Evolutionary conservation across 1,140 invertebrate species (phyloP), one percentile per base, ranked within the genome.

Genomic region (Apis cerana): DNA sequence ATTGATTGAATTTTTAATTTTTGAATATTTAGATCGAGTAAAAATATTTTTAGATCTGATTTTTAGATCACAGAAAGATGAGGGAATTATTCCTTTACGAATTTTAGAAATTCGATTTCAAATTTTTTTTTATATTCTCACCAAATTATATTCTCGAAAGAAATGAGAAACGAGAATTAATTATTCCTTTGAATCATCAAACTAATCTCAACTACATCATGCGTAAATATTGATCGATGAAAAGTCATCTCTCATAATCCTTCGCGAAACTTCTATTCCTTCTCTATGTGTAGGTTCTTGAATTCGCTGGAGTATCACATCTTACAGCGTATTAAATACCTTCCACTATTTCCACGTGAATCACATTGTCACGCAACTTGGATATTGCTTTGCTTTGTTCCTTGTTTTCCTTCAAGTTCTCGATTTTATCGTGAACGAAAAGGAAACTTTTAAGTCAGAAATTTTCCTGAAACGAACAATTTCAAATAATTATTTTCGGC

Each of bases 321-420:
- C 72, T 85, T 72, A 68, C 62, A 48, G 48, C 61, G 59, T 71
- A 87, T 87, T 87, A 87, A 87, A 69, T 85, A 67, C 86, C 64
- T 80, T 58, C 75, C 59, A 62, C 52, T 67, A 48, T 69, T 68
- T 56, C 69, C 68, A 85, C 71, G 77, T 86, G 83, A 87, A 87
- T 84, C 84, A 72, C 86, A 86, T 56, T 70, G 82, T 87, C 86
- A 87, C 85, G 86, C 85, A 75, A 87, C 76, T 48, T 61, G 81
- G 78, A 87, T 87, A 86, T 86, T 88, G 83, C 71, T 80, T 84
- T 79, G 5, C 27, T 33, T 23, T 75, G 33, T 80, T 61, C 50
- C 61, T 15, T 67, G 74, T 8, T 59, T 71, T 58, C 62, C 56
- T 58, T 52, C 21, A 12, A 12, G n/a, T 64, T 10, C 8, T 8